phyloP scores from a whole-genome alignment of 2,113 vertebrate species.

The Platysternon megacephalum region DNA sequence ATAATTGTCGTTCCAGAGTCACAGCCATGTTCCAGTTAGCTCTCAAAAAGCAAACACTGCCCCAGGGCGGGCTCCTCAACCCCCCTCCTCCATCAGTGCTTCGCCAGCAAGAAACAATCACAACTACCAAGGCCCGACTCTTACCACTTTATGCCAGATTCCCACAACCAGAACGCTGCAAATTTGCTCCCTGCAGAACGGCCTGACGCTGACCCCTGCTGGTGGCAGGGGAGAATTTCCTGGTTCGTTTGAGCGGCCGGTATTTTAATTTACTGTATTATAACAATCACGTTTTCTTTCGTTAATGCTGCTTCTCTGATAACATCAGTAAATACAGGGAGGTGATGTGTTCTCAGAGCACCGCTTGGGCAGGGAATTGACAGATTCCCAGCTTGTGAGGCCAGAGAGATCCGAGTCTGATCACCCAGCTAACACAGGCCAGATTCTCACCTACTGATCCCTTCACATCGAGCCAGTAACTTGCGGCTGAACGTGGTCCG shows the following conservation, averaged over 20 bases:
- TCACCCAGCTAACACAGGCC: too few species aligned
- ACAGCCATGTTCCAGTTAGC: not conserved
- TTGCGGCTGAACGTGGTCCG: too few species aligned
- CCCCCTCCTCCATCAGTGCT: not conserved
- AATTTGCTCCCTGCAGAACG: not conserved
- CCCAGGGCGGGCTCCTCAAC: not conserved
- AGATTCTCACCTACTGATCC: too few species aligned
- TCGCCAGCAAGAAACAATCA: not conserved
- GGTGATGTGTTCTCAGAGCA: not conserved
- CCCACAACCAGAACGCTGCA: too few species aligned
- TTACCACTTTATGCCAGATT: too few species aligned
- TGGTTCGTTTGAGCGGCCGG: accelerated
- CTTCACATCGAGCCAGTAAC: not conserved
- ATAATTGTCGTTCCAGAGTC: not conserved
- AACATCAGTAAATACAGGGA: not conserved
- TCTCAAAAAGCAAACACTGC: not conserved
- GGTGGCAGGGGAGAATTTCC: not conserved
- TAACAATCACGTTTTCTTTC: too few species aligned
- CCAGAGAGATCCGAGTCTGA: too few species aligned
- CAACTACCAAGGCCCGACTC: not conserved
- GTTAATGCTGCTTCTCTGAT: not conserved
- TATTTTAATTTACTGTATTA: not conserved
- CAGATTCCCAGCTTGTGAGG: not conserved
- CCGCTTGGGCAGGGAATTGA: not conserved
- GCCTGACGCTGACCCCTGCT: not conserved